phyloP scores from a whole-genome alignment of 1,140 invertebrate species.

The Solen grandis region DNA sequence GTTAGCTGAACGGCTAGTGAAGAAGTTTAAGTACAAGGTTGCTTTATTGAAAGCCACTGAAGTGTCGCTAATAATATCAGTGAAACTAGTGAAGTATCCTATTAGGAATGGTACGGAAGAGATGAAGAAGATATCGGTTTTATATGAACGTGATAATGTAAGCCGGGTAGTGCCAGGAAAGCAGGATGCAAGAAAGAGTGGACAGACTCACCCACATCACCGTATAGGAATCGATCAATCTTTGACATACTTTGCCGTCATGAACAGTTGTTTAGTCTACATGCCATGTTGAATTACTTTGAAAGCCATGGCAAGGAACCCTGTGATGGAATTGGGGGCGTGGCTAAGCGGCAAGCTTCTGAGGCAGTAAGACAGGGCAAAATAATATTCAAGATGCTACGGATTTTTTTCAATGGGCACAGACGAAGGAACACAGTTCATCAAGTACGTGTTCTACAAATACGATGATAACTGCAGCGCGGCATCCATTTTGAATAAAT shows the following conservation, averaged over 20 bases:
- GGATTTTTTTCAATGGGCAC: conserved; percentile 38
- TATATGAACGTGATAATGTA: conserved; percentile 20
- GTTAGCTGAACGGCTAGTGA: background rate
- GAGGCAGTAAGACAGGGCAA: conserved; percentile 40
- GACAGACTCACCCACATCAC: background rate
- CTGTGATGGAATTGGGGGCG: conserved; percentile 52
- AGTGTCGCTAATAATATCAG: background rate
- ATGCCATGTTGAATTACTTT: conserved; percentile 53
- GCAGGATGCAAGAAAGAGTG: conserved; percentile 10
- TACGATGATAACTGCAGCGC: background rate
- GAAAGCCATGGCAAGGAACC: conserved; percentile 47
- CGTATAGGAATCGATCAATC: conserved; percentile 10
- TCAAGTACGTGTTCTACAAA: too few relatives aligned
- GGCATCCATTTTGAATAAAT: background rate
- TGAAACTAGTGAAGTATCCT: background rate
- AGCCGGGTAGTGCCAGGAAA: conserved; percentile 20
- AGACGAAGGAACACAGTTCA: background rate
- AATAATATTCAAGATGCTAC: conserved; percentile 29
- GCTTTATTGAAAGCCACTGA: conserved; percentile 1
- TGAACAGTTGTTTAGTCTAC: background rate
- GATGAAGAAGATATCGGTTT: background rate
- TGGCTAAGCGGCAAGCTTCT: conserved; percentile 38
- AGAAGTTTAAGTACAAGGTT: conserved; percentile 15
- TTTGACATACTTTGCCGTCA: background rate
- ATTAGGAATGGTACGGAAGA: background rate